Percentiles rank a stretch among this genome's conserved stretches.
Evolutionary conservation across 1,140 invertebrate genomes (phyloP).

Genomic region (Chionoecetes opilio): DNA sequence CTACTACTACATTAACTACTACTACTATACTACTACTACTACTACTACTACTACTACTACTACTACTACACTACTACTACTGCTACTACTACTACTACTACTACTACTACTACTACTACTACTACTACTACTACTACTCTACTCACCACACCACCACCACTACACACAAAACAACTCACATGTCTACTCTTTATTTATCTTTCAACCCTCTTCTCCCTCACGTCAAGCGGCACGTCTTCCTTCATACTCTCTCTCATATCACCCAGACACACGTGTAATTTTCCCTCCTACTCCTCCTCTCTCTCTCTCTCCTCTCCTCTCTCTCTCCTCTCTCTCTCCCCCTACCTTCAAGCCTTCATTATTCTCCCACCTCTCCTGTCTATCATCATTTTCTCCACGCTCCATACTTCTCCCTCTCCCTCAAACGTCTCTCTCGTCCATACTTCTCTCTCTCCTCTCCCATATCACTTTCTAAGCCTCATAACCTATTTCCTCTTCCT

Average conservation of each 20-base stretch:
- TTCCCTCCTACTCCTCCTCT: neutral
- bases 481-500: too few species aligned
- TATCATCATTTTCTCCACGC: too few species aligned
- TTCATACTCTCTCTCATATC: neutral
- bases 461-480: too few species aligned
- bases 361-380: too few species aligned
- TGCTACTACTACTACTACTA: conserved; percentile 17
- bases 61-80: neutral
- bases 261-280: neutral
- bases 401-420: too few species aligned
- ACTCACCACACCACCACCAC: neutral
- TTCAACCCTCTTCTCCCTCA: too few species aligned
- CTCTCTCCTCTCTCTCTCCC: neutral
- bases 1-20: neutral
- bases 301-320: neutral
- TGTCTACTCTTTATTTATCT: too few species aligned
- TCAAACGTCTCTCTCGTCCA: too few species aligned
- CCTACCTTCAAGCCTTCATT: too few species aligned
- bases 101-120: conserved; percentile 14
- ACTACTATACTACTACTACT: conserved; percentile 15
- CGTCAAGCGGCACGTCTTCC: neutral
- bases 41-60: conserved; percentile 5
- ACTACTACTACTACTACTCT: conserved; percentile 27
- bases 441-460: too few species aligned
- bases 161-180: neutral